Evolutionary conservation across 2,888 invertebrate genomes (phyloP).

Genomic region (Parnassius smintheus): DNA sequence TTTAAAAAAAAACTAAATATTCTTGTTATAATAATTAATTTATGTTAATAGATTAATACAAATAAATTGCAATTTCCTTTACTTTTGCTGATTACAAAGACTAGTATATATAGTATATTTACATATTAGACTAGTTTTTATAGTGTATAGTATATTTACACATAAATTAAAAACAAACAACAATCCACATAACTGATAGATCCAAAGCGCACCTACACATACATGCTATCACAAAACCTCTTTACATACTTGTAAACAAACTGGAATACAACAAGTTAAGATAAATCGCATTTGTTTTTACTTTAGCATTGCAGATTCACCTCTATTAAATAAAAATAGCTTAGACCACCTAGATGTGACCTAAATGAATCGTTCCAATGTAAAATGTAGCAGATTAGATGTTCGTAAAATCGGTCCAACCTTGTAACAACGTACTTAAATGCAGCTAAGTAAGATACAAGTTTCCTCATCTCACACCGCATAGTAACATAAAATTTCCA

Average conservation of each 20-base stretch:
- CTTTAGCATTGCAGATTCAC: background rate
- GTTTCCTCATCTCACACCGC: conserved; percentile 44
- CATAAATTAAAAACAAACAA: too few relatives aligned
- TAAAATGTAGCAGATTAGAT: conserved; percentile 49
- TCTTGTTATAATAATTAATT: too few relatives aligned
- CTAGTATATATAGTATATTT: too few relatives aligned
- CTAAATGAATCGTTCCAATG: conserved; percentile 35
- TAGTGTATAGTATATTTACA: too few relatives aligned
- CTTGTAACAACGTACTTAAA: conserved; percentile 37
- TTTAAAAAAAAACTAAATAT: too few relatives aligned
- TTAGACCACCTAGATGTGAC: conserved; percentile 40
- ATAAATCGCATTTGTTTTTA: background rate
- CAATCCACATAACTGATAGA: too few relatives aligned
- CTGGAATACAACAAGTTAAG: background rate
- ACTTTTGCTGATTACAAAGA: too few relatives aligned
- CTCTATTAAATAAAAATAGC: conserved; percentile 17
- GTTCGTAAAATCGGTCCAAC: conserved; percentile 54
- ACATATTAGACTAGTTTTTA: too few relatives aligned
- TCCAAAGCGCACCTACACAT: too few relatives aligned
- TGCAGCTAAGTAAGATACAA: conserved; percentile 29
- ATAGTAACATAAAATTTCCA: conserved; percentile 29
- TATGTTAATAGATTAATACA: too few relatives aligned
- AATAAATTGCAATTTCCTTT: too few relatives aligned
- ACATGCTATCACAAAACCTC: background rate
- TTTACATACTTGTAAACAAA: background rate